Base-by-base conservation (phyloP, 2,888 invertebrate genomes). In the Seladonia tumulorum region DNA sequence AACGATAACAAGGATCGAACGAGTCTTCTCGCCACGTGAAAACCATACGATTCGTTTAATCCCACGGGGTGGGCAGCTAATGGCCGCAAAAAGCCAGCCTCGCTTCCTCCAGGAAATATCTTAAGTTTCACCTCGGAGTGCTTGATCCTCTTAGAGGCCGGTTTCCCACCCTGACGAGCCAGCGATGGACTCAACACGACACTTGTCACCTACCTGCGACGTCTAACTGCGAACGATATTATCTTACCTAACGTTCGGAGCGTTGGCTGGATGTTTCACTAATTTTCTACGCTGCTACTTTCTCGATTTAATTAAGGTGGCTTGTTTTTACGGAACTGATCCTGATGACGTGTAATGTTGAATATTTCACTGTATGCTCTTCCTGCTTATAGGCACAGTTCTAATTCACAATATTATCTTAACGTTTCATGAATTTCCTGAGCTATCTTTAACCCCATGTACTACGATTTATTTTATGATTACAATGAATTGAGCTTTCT, bases 91-190 rank as follows among this genome's bases (percentile, higher is more conserved):
- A 86, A 83, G 79, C 57, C 47, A 63, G 47, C 49, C 79, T 72
- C 76, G 79, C 63, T 71, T 78, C 87, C 89, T 53, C 84, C 77
- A 80, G 76, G 79, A 83, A 82, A 86, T 83, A 86, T 89, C 85
- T 85, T 74, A 79, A 86, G 81, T 88, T 90, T 90, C 83, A 83
- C 80, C 79, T 71, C 70, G 63, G 60, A 60, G 42, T 71, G 73
- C 81, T 85, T 79, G 87, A 89, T 82, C 81, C 81, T 87, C 83
- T 83, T 83, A 79, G 76, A 81, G 82, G 82, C 82, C 73, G 76
- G 76, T 84, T 79, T 73, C 72, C 75, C 68, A 63, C n/a, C 76
- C 71, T 57, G 29, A 4, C 57, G 68, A 29, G 35, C 29, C 49
- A n/a, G 25, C 63, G 68, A 74, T 74, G 16, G 47, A 22, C 68